These are phyloP conservation scores for Hypsibius dujardini DNA, from an alignment of 1,140 invertebrate species.

Conservation along the genomic window DNA sequence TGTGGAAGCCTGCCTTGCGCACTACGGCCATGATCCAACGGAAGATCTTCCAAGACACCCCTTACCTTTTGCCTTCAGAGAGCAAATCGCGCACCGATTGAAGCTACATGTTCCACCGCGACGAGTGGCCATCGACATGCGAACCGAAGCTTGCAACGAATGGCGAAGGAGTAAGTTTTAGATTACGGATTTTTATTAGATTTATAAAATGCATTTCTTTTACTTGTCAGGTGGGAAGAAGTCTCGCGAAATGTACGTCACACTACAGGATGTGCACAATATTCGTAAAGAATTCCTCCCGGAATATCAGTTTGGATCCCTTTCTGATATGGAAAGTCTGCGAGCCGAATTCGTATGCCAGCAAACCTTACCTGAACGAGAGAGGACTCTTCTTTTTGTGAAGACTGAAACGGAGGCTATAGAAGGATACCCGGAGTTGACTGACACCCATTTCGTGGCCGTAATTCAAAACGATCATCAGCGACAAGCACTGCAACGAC, in stretches of 20 bases:
- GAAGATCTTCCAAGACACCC: neutral
- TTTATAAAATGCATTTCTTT: neutral
- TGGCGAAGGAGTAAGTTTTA: neutral
- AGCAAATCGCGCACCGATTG: neutral
- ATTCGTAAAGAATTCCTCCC: neutral
- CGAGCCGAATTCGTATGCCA: neutral
- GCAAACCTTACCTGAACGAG: neutral
- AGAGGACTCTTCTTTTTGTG: neutral
- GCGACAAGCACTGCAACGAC: neutral
- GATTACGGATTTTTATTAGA: neutral
- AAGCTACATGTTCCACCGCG: neutral
- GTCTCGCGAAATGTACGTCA: neutral
- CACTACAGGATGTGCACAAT: neutral
- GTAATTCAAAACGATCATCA: neutral
- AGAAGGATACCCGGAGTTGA: neutral
- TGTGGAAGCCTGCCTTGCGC: neutral
- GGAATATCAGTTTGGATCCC: neutral
- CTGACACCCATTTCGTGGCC: neutral
- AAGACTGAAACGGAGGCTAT: neutral
- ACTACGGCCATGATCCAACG: neutral
- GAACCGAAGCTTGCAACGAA: neutral
- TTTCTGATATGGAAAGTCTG: neutral
- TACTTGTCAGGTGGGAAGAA: neutral
- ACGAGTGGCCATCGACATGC: neutral
- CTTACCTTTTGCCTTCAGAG: neutral